Evolutionary conservation across 2,888 invertebrate genomes (phyloP), one percentile per base, ranked within the genome.

Genomic region (Nomada goodeniana): DNA sequence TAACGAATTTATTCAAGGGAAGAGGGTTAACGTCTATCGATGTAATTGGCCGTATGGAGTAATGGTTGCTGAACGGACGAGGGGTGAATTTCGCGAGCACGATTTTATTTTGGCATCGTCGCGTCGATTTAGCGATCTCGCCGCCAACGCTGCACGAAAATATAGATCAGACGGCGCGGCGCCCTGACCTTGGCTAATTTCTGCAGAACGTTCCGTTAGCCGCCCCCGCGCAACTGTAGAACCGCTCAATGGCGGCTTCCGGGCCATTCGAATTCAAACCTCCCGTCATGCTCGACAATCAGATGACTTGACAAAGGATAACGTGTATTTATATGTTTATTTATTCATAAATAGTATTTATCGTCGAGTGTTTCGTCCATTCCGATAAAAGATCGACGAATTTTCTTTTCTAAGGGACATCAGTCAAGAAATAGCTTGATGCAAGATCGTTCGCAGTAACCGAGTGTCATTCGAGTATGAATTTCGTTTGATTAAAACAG

Each of bases 161-260:
- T 78, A 79, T 29, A 63, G 79, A 52, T 61, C 59, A 53, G 42
- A 52, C 59, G n/a, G 53, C 53, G 44, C 65, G 67, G 20, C 72
- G 65, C 82, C 82, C 75, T 85, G 82, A 85, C 85, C 85, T 85
- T 85, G 85, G 61, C 9, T 61, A 77, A 77, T 77, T 77, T 83
- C 69, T 69, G 83, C 75, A 80, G 75, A 29, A 52, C 64, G 44
- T 76, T 61, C 47, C 65, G 55, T 50, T 60, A 47, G 47, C 26
- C 50, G 50, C 59, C 20, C 44, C 20, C 18, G 29, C 47, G 36
- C 15, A 63, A 18, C 20, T 15, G 52, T 11, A 36, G 10, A 18
- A 42, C 42, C 55, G n/a, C 59, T 60, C 44, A 64, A 73, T 18
- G 13, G 20, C 11, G 44, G 44, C 2, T 20, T 44, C 20, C 26